Conservation (phyloP, 2,797 vertebrate species). For the Nannoperca australis region DNA sequence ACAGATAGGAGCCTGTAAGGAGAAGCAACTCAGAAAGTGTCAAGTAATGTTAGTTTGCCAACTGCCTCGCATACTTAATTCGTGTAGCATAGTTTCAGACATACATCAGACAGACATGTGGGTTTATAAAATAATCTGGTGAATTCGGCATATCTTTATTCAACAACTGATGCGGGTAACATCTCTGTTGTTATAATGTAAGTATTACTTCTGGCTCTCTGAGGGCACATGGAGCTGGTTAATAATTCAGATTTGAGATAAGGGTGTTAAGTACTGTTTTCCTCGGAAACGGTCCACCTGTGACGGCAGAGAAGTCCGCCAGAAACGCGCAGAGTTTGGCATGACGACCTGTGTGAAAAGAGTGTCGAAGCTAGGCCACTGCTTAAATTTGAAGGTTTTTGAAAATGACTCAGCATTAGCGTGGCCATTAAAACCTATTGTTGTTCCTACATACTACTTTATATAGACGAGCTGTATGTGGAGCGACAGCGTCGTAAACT, state of each 20-base stretch:
- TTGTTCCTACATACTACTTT: fast-evolving
- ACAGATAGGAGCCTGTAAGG: neutral
- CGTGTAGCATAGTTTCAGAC: neutral
- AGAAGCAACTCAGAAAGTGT: neutral
- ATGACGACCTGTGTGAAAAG: neutral
- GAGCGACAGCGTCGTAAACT: slow-evolving; percentile 23
- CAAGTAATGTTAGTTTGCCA: neutral
- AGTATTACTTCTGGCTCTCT: neutral
- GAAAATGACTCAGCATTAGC: neutral
- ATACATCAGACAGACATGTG: no score
- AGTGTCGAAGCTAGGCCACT: neutral
- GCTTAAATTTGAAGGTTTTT: neutral
- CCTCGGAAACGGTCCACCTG: neutral
- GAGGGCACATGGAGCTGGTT: neutral
- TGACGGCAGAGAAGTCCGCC: neutral
- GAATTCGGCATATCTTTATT: neutral
- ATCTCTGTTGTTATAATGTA: neutral
- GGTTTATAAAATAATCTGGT: neutral
- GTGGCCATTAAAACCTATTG: neutral
- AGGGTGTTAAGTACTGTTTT: neutral
- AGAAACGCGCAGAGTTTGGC: slow-evolving; percentile 16
- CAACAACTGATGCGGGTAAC: neutral
- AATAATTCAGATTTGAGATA: neutral
- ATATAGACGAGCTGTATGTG: neutral
- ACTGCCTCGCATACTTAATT: neutral